Evolutionary conservation across 2,797 vertebrate species (phyloP).

Genomic region (Brotula barbata): DNA sequence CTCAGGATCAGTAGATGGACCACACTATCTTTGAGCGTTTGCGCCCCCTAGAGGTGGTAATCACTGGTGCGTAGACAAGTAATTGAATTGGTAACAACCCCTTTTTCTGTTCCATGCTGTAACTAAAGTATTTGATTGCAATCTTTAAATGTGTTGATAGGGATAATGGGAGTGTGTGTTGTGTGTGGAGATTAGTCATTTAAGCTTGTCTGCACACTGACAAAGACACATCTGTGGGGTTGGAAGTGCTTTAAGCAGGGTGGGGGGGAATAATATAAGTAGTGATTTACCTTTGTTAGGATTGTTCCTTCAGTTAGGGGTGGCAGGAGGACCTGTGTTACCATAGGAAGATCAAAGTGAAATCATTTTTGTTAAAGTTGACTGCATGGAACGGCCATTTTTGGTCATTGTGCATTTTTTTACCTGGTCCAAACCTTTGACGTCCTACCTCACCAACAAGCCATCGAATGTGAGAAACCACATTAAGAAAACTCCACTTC

Average conservation of each 20-base stretch:
- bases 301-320: slow-evolving; percentile 6
- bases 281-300: slow-evolving; percentile 25
- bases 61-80: background rate
- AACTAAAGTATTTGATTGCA: slow-evolving; percentile 41
- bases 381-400: too few relatives aligned
- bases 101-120: slow-evolving; percentile 4
- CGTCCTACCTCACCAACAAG: too few relatives aligned
- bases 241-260: slow-evolving; percentile 37
- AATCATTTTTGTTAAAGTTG: too few relatives aligned
- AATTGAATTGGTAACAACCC: background rate
- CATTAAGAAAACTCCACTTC: too few relatives aligned
- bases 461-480: too few relatives aligned
- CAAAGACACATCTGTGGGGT: slow-evolving; percentile 64
- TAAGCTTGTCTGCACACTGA: slow-evolving; percentile 59
- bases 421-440: too few relatives aligned
- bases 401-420: too few relatives aligned
- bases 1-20: too few relatives aligned
- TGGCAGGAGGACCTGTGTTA: too few relatives aligned
- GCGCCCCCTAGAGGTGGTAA: background rate
- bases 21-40: background rate
- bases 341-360: too few relatives aligned
- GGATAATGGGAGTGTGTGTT: slow-evolving; percentile 42
- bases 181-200: slow-evolving; percentile 52
- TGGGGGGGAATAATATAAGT: slow-evolving; percentile 28
- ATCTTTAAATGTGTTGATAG: slow-evolving; percentile 30